These are phyloP conservation scores for Drosophila helvetica DNA, from an alignment of 2,888 invertebrate genomes.

Conservation along the genomic window DNA sequence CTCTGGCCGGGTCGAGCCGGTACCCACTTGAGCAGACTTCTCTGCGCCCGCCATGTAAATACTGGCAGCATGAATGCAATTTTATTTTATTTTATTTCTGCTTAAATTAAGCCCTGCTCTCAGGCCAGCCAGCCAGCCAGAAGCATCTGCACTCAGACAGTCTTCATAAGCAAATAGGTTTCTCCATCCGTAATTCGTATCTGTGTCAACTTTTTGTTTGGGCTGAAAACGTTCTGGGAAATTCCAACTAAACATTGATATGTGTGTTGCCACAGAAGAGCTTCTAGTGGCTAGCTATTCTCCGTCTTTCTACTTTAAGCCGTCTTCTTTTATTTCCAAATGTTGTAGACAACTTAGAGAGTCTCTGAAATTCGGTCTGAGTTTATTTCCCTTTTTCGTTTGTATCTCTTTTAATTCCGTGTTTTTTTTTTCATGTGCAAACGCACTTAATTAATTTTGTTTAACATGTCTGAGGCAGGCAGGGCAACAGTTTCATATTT, in stretches of 20 bases:
- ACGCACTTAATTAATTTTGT: slow-evolving; percentile 71
- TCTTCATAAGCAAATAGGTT: slow-evolving; percentile 39
- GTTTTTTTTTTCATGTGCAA: slow-evolving; percentile 28
- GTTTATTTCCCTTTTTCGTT: neutral
- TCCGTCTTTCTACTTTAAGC: neutral
- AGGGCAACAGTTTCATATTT: slow-evolving; percentile 67
- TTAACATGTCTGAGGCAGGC: slow-evolving; percentile 49
- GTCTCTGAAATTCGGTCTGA: slow-evolving; percentile 20
- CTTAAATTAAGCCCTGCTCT: slow-evolving; percentile 38
- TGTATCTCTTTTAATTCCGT: neutral
- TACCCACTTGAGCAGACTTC: slow-evolving; percentile 20
- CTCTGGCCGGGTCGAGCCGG: slow-evolving; percentile 2
- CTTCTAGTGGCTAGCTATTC: neutral
- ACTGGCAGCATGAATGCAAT: slow-evolving; percentile 39
- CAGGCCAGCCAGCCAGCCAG: slow-evolving; percentile 19
- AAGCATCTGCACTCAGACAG: slow-evolving; percentile 28
- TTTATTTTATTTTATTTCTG: slow-evolving; percentile 55
- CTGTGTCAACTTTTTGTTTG: slow-evolving; percentile 15
- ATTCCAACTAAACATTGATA: slow-evolving; percentile 28
- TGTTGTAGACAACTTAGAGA: neutral
- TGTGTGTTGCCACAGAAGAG: neutral
- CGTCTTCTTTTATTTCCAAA: neutral
- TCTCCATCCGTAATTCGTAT: slow-evolving; percentile 18
- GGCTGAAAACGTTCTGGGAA: slow-evolving; percentile 9
- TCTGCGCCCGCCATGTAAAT: slow-evolving; percentile 39